These are phyloP conservation scores for Haliclona indistincta DNA, from an alignment of 37 sponge, comb jelly and placozoan genomes.

Conservation along the genomic window DNA sequence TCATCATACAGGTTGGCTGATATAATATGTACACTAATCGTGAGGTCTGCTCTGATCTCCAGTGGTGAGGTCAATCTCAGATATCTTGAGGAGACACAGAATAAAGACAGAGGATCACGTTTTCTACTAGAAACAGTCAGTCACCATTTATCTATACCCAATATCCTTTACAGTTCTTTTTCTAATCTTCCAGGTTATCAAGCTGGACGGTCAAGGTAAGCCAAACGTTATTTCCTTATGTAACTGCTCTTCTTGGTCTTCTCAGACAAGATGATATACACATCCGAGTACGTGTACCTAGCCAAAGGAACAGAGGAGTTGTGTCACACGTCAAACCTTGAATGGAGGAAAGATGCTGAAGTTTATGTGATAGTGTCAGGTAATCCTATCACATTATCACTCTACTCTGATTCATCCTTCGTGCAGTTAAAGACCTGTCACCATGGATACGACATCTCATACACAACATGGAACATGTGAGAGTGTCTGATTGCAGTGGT, in stretches of 20 bases:
- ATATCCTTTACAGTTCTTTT: neutral
- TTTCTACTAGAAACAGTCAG: conserved; percentile 46
- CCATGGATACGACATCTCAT: conserved; percentile 68
- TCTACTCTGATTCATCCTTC: neutral
- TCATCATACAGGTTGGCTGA: neutral
- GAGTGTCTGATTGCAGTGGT: conserved; percentile 6
- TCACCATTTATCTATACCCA: neutral
- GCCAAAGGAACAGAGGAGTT: neutral
- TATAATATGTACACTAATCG: too few species aligned
- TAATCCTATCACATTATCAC: conserved; percentile 1
- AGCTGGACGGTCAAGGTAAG: neutral
- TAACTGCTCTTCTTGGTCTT: too few species aligned
- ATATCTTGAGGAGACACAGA: conserved; percentile 38
- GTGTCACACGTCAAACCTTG: conserved; percentile 50
- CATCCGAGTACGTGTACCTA: conserved; percentile 64
- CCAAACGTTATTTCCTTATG: too few species aligned
- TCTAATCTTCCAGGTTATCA: conserved; percentile 1
- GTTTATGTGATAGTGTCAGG: conserved; percentile 59
- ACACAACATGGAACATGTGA: conserved; percentile 73
- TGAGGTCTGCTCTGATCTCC: too few species aligned
- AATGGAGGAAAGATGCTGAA: conserved; percentile 55
- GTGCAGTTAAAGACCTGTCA: conserved; percentile 66
- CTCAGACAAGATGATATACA: conserved; percentile 28
- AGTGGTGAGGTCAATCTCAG: conserved; percentile 24
- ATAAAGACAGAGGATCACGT: conserved; percentile 24